A percentile compares a stretch with the other conserved stretches of the same genome.
Evolutionary conservation across 2,113 vertebrate genomes (phyloP).

Genomic region (Aspidoscelis tigris): DNA sequence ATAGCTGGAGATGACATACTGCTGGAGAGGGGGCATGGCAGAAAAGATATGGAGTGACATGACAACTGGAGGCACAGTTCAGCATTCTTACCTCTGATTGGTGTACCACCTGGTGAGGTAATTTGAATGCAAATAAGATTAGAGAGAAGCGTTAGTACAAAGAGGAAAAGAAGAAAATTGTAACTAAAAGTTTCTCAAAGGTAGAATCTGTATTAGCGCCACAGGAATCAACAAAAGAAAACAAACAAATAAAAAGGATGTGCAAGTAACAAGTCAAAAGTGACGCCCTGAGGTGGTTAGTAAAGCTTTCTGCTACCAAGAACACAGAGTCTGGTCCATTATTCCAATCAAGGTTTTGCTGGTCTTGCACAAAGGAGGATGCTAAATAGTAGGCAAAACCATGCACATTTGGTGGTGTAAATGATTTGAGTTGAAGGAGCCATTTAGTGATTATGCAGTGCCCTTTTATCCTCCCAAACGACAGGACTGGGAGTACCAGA

Average conservation of each 20-base stretch:
- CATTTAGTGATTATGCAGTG: constrained; percentile 50
- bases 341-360: neutral
- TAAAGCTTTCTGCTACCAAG: constrained; percentile 54
- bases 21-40: constrained; percentile 71
- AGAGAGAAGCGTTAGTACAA: constrained; percentile 95
- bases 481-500: constrained; percentile 18
- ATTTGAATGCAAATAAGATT: constrained; percentile 99
- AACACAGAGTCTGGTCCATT: constrained; percentile 29
- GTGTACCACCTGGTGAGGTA: constrained; percentile 99
- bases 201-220: constrained; percentile 71
- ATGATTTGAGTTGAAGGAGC: constrained; percentile 60
- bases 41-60: constrained; percentile 79
- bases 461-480: constrained; percentile 52
- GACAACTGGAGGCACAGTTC: constrained; percentile 83
- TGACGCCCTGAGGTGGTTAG: constrained; percentile 66
- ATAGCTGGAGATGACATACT: constrained; percentile 81
- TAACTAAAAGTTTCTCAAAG: constrained; percentile 77
- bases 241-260: constrained; percentile 57
- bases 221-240: constrained; percentile 69
- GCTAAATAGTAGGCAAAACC: constrained; percentile 38
- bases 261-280: constrained; percentile 68
- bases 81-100: constrained; percentile 99
- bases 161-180: constrained; percentile 79
- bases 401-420: constrained; percentile 59
- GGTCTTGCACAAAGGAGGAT: constrained; percentile 20